phyloP scores from a whole-genome alignment of 2,797 vertebrate genomes.

The Takifugu ocellatus region DNA sequence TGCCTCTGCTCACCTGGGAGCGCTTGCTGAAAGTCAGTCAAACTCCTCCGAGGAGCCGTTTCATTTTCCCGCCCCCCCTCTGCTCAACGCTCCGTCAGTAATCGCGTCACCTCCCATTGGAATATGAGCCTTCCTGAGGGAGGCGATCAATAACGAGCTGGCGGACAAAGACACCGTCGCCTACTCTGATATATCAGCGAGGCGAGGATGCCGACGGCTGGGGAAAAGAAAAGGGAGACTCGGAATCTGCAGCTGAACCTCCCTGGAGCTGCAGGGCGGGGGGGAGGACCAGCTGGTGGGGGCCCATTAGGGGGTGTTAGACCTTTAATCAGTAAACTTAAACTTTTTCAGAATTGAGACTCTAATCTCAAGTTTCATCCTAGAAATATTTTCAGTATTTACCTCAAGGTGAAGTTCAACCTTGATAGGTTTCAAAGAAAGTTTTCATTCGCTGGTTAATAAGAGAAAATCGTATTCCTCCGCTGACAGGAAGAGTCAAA shows the following conservation, averaged over 20 bases:
- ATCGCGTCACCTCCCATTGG: neutral
- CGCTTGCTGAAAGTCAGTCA: constrained; percentile 6
- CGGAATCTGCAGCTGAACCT: constrained; percentile 4
- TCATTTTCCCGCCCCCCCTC: constrained; percentile 18
- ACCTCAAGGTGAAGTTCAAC: too few species aligned
- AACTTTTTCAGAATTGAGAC: too few species aligned
- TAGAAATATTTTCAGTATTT: too few species aligned
- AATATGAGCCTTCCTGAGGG: constrained; percentile 28
- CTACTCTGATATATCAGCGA: constrained; percentile 6
- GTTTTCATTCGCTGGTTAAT: neutral
- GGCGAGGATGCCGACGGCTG: neutral
- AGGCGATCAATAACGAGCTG: constrained; percentile 43
- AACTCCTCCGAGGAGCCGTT: constrained; percentile 27
- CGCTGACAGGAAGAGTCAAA: too few species aligned
- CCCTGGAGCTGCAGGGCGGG: constrained; percentile 2
- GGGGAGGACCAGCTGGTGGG: too few species aligned
- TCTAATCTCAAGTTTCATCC: too few species aligned
- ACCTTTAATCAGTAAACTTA: too few species aligned
- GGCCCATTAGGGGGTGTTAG: too few species aligned
- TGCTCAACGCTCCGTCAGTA: neutral
- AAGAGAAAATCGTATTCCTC: too few species aligned
- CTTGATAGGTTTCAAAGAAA: neutral
- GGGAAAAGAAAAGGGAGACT: neutral
- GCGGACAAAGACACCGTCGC: constrained; percentile 38
- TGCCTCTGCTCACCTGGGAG: constrained; percentile 21